Base-by-base conservation (phyloP, 2,888 invertebrate species). In the Leptogaster cylindrica region DNA sequence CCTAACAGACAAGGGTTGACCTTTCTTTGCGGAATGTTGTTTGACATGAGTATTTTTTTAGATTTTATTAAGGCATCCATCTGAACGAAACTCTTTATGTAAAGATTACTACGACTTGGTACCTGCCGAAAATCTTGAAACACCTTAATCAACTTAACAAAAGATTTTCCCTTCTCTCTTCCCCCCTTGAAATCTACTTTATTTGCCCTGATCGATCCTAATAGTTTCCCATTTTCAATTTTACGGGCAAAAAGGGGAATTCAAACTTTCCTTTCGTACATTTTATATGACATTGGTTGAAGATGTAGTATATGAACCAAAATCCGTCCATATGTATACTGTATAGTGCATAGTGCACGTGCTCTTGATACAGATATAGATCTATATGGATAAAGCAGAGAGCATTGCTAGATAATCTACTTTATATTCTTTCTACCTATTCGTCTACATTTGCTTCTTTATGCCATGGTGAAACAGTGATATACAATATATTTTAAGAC, bases 81-180 rank as follows among this genome's bases (percentile, higher is more conserved):
- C 52, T 27, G 31, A 52, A 31, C 33, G 52, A 52, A 52, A 28
- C 52, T 52, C 52, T 52, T 52, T 52, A 52, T 52, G 52, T 31
- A 33, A 52, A 52, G 52, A 52, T 52, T 52, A 52, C 31, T 33
- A 52, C 27, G 52, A 33, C 20, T 28, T 52, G 58, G 39, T 63
- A 63, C 61, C 61, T 63, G 61, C 44, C 61, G 46, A 63, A 63
- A 63, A 63, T 44, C 44, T 63, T 44, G 31, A 61, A 63, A 63
- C 61, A 63, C 44, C 44, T 63, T 63, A 63, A 63, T 63, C 61
- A 44, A 63, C 28, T 63, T 61, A 52, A 52, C 52, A 52, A 52
- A 52, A 52, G 52, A 33, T 52, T 31, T 20, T 18, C 33, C 52
- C n/a, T n/a, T n/a, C n/a, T n/a, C n/a, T n/a, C n/a, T n/a, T n/a